Base-by-base conservation (phyloP, 2,113 vertebrate genomes). In the Dendropsophus ebraccatus region DNA sequence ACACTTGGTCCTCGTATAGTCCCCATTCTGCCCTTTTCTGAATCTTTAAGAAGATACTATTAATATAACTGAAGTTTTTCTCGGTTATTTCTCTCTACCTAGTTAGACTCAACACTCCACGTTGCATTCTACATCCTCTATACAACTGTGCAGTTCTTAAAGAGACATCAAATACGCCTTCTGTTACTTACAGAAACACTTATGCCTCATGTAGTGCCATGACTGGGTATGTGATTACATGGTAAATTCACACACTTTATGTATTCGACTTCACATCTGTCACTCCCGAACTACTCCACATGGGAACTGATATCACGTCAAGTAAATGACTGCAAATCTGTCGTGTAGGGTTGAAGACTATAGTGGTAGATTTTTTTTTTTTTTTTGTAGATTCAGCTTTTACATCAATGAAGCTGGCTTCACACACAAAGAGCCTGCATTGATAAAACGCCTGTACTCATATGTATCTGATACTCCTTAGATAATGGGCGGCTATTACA, bases 171-270 rank as follows among this genome's bases (percentile, higher is more conserved):
- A 76, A 50, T 52, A 76, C 47, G 45, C 47, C 45, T 50, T 52
- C 25, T 76, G 47, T 52, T 76, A 52, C 28, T 76, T 50, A 30
- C 50, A 76, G 23, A 47, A 76, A 76, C 25, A 76, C 70, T 75
- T 75, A 30, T 13, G n/a, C 73, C 73, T 47, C 73, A 50, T 28
- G 25, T 50, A 17, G 73, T 25, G 73, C 47, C 35, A 37, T 73
- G 69, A 73, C 45, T 73, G n/a, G 45, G 23, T 28, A 75, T 52
- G 14, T 28, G 47, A 76, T 52, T 52, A 75, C n/a, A 6, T 25
- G 47, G 47, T 47, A 52, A 76, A 52, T 50, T 14, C n/a, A 25
- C 10, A 14, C 16, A 72, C 69, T 73, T 28, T 65, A n/a, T 65
- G 11, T 14, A 65, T 65, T 70, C 12, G 16, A 52, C n/a, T 30